Conservation (phyloP, 2,113 vertebrate genomes). For the Accipiter virgatus region DNA sequence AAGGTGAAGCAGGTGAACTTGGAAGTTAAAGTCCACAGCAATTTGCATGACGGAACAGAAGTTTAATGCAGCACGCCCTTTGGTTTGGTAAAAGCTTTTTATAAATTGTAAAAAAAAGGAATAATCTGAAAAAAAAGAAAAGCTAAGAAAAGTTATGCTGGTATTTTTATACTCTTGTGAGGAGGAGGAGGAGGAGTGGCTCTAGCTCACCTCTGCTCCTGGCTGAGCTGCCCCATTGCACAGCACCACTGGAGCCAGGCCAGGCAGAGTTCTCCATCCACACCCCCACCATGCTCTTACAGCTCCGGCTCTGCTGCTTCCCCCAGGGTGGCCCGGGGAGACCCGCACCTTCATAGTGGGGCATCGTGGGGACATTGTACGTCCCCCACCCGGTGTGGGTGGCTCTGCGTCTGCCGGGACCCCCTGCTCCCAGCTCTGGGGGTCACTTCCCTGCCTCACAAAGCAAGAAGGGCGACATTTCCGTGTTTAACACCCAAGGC, state of each 20-base stretch:
- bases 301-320: neutral
- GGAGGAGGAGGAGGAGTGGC: slow-evolving; percentile 49
- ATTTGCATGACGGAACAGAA: slow-evolving; percentile 91
- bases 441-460: fast-evolving
- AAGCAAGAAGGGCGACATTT: neutral
- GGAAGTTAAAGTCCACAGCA: slow-evolving; percentile 91
- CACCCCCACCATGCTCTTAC: too few relatives aligned
- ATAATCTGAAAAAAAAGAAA: neutral
- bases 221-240: slow-evolving; percentile 76
- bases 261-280: neutral
- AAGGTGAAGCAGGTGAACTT: slow-evolving; percentile 90
- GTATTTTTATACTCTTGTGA: slow-evolving; percentile 81
- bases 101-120: slow-evolving; percentile 66
- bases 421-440: neutral
- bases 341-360: neutral
- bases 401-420: neutral
- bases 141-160: slow-evolving; percentile 11
- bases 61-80: slow-evolving; percentile 73
- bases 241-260: neutral
- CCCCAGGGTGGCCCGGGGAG: fast-evolving
- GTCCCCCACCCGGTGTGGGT: fast-evolving
- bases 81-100: slow-evolving; percentile 72
- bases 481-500: neutral
- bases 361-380: neutral
- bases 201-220: slow-evolving; percentile 56